Conservation (phyloP, 2,797 vertebrate species). For the Poecilia velifera region DNA sequence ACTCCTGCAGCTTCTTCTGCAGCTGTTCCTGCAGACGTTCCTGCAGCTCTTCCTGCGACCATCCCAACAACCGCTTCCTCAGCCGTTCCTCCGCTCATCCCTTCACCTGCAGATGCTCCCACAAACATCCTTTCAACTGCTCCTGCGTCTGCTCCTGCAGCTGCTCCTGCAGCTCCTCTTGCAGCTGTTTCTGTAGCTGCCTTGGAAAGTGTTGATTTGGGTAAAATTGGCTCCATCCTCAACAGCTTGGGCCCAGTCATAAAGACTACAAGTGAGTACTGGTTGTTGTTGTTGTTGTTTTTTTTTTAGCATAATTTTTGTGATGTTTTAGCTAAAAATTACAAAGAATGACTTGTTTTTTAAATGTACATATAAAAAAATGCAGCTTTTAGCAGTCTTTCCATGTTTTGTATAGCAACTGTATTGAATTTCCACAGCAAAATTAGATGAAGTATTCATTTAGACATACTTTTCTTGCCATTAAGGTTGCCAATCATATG, state of each 20-base stretch:
- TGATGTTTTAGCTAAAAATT: neutral
- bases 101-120: conserved; percentile 11
- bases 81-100: neutral
- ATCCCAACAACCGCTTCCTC: neutral
- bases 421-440: too few species aligned
- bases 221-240: conserved; percentile 96
- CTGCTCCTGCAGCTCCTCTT: conserved; percentile 11
- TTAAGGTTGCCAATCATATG: too few species aligned
- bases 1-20: conserved; percentile 17
- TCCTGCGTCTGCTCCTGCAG: conserved; percentile 7
- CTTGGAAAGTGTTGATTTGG: conserved; percentile 89
- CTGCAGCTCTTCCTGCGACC: neutral
- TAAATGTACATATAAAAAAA: too few species aligned
- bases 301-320: neutral
- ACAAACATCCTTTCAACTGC: neutral
- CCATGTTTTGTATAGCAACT: too few species aligned
- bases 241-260: conserved; percentile 92
- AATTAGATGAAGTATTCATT: too few species aligned
- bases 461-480: too few species aligned
- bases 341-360: too few species aligned
- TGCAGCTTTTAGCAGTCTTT: too few species aligned
- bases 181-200: conserved; percentile 64
- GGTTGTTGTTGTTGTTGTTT: too few species aligned
- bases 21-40: neutral
- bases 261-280: conserved; percentile 89